Conservation (phyloP, 2,797 vertebrate species). For the Fistularia tabacaria region DNA sequence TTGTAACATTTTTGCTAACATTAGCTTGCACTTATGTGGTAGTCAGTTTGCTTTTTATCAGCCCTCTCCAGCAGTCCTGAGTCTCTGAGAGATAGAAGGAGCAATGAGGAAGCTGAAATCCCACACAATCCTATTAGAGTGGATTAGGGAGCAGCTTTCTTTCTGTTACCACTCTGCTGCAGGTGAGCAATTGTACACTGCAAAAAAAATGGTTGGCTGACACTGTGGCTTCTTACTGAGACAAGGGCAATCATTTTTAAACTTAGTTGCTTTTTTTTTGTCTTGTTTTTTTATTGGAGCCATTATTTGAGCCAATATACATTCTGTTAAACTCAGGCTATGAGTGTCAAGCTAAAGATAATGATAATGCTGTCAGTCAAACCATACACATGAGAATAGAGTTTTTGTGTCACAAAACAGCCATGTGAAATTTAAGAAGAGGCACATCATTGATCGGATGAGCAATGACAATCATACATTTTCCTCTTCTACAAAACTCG, state of each 20-base stretch:
- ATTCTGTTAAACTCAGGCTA: slow-evolving; percentile 23
- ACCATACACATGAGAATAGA: slow-evolving; percentile 15
- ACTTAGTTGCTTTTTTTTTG: neutral
- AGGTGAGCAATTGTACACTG: slow-evolving; percentile 72
- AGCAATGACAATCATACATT: slow-evolving; percentile 60
- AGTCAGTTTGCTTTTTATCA: slow-evolving; percentile 74
- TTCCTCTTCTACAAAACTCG: slow-evolving; percentile 18
- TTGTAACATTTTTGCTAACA: slow-evolving; percentile 67
- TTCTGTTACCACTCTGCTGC: slow-evolving; percentile 66
- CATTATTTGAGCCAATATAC: slow-evolving; percentile 34
- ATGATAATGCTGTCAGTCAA: slow-evolving; percentile 47
- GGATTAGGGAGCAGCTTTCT: slow-evolving; percentile 73
- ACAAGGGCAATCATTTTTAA: slow-evolving; percentile 32
- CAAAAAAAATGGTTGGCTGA: slow-evolving; percentile 42
- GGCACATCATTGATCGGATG: slow-evolving; percentile 42
- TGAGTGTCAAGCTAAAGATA: slow-evolving; percentile 34
- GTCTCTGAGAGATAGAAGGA: slow-evolving; percentile 66
- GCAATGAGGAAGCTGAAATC: slow-evolving; percentile 76
- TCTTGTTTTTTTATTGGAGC: slow-evolving; percentile 17
- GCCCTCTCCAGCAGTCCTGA: slow-evolving; percentile 69
- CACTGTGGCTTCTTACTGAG: slow-evolving; percentile 38
- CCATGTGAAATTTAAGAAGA: slow-evolving; percentile 43
- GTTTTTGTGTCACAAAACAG: slow-evolving; percentile 22
- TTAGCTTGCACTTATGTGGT: slow-evolving; percentile 69
- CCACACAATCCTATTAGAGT: slow-evolving; percentile 81